These are phyloP conservation scores for Gadus chalcogrammus DNA, from an alignment of 2,113 vertebrate species.

Conservation along the genomic window DNA sequence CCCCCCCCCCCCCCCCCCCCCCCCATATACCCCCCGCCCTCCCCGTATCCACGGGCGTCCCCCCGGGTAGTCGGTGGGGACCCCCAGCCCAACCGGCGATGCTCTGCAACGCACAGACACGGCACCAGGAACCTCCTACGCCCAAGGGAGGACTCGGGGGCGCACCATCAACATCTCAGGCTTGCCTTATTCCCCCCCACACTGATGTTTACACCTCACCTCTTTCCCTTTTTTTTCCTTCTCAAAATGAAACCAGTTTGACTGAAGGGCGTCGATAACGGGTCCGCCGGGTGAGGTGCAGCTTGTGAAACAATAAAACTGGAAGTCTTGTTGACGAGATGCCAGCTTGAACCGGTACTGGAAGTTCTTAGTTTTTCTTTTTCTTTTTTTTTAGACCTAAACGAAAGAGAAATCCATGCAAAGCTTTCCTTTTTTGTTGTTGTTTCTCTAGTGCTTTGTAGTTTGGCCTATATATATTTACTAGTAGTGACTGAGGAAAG, in stretches of 20 bases:
- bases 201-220: constrained; percentile 60
- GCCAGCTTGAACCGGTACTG: constrained; percentile 42
- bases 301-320: neutral
- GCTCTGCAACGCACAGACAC: no score
- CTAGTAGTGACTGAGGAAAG: neutral
- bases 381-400: constrained; percentile 1
- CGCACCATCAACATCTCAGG: constrained; percentile 60
- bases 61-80: no score
- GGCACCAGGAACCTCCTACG: no score
- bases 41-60: no score
- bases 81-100: no score
- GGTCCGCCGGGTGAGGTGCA: no score
- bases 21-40: no score
- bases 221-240: constrained; percentile 31
- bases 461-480: neutral
- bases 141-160: no score
- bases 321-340: constrained; percentile 26
- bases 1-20: no score
- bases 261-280: no score
- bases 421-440: neutral
- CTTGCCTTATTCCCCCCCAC: constrained; percentile 63
- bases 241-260: no score
- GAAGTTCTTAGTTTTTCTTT: constrained; percentile 2
- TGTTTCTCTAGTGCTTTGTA: neutral
- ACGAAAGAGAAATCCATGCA: neutral